Evolutionary conservation across 2,113 vertebrate species (phyloP).

Genomic region (Micronycteris hirsuta): DNA sequence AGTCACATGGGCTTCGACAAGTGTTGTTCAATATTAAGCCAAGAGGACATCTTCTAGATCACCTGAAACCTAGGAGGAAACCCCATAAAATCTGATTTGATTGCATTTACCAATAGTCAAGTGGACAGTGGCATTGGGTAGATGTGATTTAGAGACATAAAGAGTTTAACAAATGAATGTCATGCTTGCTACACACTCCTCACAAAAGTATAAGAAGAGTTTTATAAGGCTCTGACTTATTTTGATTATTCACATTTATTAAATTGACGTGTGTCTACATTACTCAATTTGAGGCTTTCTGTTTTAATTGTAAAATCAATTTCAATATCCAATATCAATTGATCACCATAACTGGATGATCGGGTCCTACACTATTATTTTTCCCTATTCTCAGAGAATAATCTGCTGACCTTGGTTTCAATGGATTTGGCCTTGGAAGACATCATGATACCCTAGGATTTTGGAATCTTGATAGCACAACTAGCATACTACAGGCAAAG

Average conservation of each 20-base stretch:
- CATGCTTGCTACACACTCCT: not conserved
- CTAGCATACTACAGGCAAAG: conserved; percentile 23
- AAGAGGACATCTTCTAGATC: not conserved
- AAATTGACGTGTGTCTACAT: not conserved
- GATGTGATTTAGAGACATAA: not conserved
- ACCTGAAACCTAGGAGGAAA: not conserved
- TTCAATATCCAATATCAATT: not conserved
- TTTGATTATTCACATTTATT: not conserved
- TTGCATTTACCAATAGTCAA: not conserved
- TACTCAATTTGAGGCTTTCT: not conserved
- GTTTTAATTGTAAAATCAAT: not conserved
- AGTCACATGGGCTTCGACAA: not conserved
- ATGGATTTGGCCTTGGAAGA: conserved; percentile 34
- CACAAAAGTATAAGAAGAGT: not conserved
- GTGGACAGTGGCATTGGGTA: not conserved
- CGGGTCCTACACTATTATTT: not conserved
- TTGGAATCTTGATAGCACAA: conserved; percentile 35
- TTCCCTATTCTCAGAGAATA: not conserved
- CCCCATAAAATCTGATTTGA: not conserved
- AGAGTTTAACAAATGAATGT: not conserved
- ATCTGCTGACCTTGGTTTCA: conserved; percentile 44
- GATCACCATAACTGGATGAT: not conserved
- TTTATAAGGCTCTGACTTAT: not conserved
- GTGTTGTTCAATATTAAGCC: not conserved
- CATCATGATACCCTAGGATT: not conserved